phyloP scores from a whole-genome alignment of 2,888 invertebrate genomes.

The Sarcophaga subvicina region DNA sequence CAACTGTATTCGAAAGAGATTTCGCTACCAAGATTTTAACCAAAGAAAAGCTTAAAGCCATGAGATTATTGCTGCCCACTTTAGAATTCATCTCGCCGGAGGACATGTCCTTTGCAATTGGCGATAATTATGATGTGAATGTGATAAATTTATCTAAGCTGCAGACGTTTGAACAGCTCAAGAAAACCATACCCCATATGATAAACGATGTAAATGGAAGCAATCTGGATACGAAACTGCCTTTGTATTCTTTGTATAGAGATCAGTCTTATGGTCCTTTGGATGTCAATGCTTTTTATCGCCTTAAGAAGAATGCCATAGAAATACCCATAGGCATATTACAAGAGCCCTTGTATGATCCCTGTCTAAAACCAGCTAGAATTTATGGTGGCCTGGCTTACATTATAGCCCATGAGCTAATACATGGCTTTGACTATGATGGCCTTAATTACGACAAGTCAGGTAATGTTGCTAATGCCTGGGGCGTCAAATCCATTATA shows the following conservation, averaged over 20 bases:
- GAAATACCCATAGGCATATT: constrained; percentile 78
- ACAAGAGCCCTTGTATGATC: constrained; percentile 72
- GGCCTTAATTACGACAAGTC: constrained; percentile 78
- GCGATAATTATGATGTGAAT: constrained; percentile 73
- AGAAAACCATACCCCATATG: constrained; percentile 57
- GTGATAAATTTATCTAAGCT: constrained; percentile 70
- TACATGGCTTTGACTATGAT: constrained; percentile 79
- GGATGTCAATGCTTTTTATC: constrained; percentile 78
- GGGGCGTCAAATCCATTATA: constrained; percentile 76
- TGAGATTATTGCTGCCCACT: constrained; percentile 74
- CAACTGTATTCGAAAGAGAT: constrained; percentile 74
- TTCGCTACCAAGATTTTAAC: constrained; percentile 71
- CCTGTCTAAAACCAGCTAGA: constrained; percentile 67
- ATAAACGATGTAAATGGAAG: constrained; percentile 39
- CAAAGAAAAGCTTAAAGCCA: constrained; percentile 74
- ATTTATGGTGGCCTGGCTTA: constrained; percentile 75
- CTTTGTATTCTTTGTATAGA: constrained; percentile 49
- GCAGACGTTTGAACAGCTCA: constrained; percentile 49
- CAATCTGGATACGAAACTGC: constrained; percentile 35
- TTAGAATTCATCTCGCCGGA: background rate
- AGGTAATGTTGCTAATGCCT: constrained; percentile 74
- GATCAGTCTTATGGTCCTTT: constrained; percentile 72
- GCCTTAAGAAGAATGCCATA: constrained; percentile 75
- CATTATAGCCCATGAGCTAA: constrained; percentile 77
- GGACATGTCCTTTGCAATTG: constrained; percentile 21